phyloP scores from a whole-genome alignment of 92 coral and sea anemone genomes.

The Metridium senile region DNA sequence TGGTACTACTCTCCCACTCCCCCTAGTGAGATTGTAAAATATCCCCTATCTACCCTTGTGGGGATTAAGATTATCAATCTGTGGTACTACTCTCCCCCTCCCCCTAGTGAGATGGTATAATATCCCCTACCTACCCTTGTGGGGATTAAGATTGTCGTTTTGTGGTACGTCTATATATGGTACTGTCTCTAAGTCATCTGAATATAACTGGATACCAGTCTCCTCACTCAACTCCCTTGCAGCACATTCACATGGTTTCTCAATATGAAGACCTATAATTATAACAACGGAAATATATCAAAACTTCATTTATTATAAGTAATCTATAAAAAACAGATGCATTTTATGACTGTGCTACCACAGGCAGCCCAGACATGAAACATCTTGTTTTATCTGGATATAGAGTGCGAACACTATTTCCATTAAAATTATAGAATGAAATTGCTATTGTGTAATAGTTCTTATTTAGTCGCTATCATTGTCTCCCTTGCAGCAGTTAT shows the following conservation, averaged over 20 bases:
- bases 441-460: too few relatives aligned
- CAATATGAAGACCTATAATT: constrained; percentile 80
- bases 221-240: constrained; percentile 93
- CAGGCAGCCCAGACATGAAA: too few relatives aligned
- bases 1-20: not conserved
- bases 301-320: too few relatives aligned
- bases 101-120: not conserved
- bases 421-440: too few relatives aligned
- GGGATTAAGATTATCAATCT: not conserved
- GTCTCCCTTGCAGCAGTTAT: too few relatives aligned
- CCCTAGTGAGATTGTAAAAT: not conserved
- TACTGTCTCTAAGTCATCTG: constrained; percentile 50
- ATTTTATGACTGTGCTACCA: too few relatives aligned
- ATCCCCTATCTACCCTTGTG: not conserved
- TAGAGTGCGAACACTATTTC: too few relatives aligned
- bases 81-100: not conserved
- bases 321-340: too few relatives aligned
- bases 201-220: constrained; percentile 83
- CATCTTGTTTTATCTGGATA: too few relatives aligned
- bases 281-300: too few relatives aligned
- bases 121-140: constrained; percentile 33
- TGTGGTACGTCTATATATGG: constrained; percentile 80
- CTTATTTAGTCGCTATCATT: too few relatives aligned
- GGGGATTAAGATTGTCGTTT: constrained; percentile 90
- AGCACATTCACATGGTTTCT: constrained; percentile 91